Conservation (phyloP, 2,113 vertebrate genomes). For the Cynocephalus volans region DNA sequence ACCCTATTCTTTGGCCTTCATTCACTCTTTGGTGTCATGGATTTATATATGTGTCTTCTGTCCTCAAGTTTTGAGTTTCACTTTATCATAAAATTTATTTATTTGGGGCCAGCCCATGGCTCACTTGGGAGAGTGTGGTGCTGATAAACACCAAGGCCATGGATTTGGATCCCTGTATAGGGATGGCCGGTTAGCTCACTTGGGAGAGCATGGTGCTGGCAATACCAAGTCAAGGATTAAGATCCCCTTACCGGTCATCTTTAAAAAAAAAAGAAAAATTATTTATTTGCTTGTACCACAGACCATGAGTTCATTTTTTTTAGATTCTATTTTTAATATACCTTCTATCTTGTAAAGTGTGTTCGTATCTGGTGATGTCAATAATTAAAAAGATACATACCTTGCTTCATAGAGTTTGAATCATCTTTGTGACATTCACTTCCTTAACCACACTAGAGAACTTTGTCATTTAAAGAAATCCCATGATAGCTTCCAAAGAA, state of each 20-base stretch:
- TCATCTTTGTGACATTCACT: background rate
- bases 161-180: too few species aligned
- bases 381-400: background rate
- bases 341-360: background rate
- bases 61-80: background rate
- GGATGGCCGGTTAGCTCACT: too few species aligned
- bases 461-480: background rate
- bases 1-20: background rate
- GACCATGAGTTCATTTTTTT: background rate
- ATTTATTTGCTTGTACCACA: background rate
- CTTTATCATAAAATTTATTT: background rate
- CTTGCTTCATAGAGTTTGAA: background rate
- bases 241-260: too few species aligned
- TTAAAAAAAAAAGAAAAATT: background rate
- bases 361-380: background rate
- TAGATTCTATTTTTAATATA: background rate
- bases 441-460: background rate
- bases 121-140: too few species aligned
- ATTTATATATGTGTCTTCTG: background rate
- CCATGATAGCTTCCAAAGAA: background rate
- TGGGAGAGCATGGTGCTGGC: too few species aligned
- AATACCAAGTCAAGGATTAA: too few species aligned
- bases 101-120: background rate
- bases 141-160: too few species aligned
- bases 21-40: background rate